Percentiles rank a stretch among this genome's conserved stretches.
Evolutionary conservation across 1,140 invertebrate genomes (phyloP).

Genomic region (Drosophila suzukii): DNA sequence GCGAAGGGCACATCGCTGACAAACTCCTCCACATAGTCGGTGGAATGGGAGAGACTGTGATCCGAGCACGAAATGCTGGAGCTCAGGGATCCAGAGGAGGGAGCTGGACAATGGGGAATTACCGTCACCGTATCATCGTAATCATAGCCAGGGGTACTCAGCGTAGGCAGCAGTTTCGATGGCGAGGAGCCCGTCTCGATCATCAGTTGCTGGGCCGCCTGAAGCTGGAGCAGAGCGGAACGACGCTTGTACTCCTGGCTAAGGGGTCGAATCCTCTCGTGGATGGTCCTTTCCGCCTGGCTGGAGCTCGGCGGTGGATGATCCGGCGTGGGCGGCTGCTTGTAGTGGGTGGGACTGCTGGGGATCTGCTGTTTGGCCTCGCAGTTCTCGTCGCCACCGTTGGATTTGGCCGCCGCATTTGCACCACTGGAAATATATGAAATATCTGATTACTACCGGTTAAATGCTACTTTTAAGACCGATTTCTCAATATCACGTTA

Average conservation of each 20-base stretch:
- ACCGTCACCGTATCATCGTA: constrained; percentile 73
- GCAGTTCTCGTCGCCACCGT: constrained; percentile 58
- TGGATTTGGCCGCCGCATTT: constrained; percentile 43
- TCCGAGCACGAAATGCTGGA: constrained; percentile 88
- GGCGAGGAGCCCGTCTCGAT: constrained; percentile 78
- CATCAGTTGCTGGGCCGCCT: constrained; percentile 74
- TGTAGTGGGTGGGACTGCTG: constrained; percentile 94
- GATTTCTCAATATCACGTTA: too few relatives aligned
- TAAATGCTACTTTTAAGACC: background rate
- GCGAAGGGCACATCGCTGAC: constrained; percentile 94
- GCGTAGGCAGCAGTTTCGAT: constrained; percentile 63
- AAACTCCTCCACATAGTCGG: constrained; percentile 93
- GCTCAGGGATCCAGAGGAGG: constrained; percentile 78
- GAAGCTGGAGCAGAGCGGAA: constrained; percentile 70
- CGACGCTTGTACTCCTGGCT: constrained; percentile 88
- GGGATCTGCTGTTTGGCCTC: constrained; percentile 83
- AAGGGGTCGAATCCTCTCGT: constrained; percentile 94
- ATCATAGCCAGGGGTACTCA: constrained; percentile 65
- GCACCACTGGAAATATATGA: constrained; percentile 38
- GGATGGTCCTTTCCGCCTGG: constrained; percentile 95
- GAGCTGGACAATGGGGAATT: constrained; percentile 67
- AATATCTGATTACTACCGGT: background rate
- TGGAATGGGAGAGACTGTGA: constrained; percentile 90
- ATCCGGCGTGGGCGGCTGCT: constrained; percentile 96
- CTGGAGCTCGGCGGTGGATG: constrained; percentile 96